Conservation (phyloP, 2,888 invertebrate genomes). For the Caenorhabditis parvicauda region DNA sequence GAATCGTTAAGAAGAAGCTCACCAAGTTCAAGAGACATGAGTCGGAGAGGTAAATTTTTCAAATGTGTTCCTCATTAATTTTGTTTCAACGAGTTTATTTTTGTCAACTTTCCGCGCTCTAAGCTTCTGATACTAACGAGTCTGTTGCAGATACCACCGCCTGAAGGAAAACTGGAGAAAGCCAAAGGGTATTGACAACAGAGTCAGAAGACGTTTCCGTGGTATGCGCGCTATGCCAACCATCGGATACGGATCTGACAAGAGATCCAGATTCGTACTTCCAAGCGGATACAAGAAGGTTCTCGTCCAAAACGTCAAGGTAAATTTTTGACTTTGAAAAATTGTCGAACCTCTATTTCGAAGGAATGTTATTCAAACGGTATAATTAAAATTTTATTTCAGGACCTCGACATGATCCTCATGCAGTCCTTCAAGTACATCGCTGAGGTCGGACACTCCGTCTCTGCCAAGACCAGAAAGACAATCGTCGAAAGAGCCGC, state of each 20-base stretch:
- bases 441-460: slow-evolving; percentile 94
- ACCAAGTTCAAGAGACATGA: slow-evolving; percentile 98
- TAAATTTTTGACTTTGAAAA: slow-evolving; percentile 62
- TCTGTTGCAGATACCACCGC: slow-evolving; percentile 48
- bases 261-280: slow-evolving; percentile 90
- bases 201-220: slow-evolving; percentile 97
- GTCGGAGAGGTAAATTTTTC: slow-evolving; percentile 80
- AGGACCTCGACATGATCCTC: slow-evolving; percentile 94
- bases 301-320: slow-evolving; percentile 81
- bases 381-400: slow-evolving; percentile 37
- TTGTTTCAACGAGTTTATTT: no score
- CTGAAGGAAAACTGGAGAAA: slow-evolving; percentile 81
- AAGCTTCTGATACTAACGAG: neutral
- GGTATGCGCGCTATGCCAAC: slow-evolving; percentile 98
- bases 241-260: slow-evolving; percentile 96
- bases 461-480: slow-evolving; percentile 95
- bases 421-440: slow-evolving; percentile 98
- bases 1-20: slow-evolving; percentile 92
- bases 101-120: neutral
- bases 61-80: slow-evolving; percentile 80
- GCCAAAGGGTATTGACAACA: slow-evolving; percentile 99
- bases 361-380: neutral
- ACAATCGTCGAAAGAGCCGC: slow-evolving; percentile 86
- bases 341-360: neutral
- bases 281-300: slow-evolving; percentile 98